These are phyloP conservation scores for Eupleurogrammus muticus DNA, from an alignment of 2,797 vertebrate genomes.

Conservation along the genomic window DNA sequence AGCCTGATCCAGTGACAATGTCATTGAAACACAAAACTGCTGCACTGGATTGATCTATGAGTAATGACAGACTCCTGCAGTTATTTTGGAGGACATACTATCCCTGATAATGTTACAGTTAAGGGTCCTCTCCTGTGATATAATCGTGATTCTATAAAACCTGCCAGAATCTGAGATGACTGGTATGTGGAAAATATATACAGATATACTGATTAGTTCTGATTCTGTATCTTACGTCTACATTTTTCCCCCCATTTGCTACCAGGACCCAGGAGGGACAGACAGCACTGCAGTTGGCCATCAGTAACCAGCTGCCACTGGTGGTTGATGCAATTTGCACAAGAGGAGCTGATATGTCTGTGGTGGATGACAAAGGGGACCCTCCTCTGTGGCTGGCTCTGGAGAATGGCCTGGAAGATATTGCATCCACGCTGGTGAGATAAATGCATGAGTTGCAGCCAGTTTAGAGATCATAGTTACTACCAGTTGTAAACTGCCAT, in stretches of 20 bases:
- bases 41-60: background rate
- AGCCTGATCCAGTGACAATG: conserved; percentile 1
- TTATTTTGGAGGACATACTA: background rate
- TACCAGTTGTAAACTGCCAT: background rate
- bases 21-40: background rate
- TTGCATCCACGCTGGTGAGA: conserved; percentile 96
- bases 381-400: conserved; percentile 96
- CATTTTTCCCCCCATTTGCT: background rate
- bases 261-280: conserved; percentile 94
- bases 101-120: background rate
- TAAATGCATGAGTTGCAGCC: background rate
- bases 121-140: background rate
- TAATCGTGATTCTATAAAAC: background rate
- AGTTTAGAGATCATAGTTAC: background rate
- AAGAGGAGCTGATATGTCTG: conserved; percentile 96
- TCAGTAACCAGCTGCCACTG: conserved; percentile 95
- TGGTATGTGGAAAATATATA: background rate
- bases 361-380: conserved; percentile 93
- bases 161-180: background rate
- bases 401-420: conserved; percentile 92
- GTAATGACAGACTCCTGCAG: background rate
- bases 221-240: background rate
- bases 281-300: conserved; percentile 95
- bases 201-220: background rate
- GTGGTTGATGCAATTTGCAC: conserved; percentile 99